These are phyloP conservation scores for Halictus ligatus DNA, from an alignment of 2,888 invertebrate species.

Conservation along the genomic window DNA sequence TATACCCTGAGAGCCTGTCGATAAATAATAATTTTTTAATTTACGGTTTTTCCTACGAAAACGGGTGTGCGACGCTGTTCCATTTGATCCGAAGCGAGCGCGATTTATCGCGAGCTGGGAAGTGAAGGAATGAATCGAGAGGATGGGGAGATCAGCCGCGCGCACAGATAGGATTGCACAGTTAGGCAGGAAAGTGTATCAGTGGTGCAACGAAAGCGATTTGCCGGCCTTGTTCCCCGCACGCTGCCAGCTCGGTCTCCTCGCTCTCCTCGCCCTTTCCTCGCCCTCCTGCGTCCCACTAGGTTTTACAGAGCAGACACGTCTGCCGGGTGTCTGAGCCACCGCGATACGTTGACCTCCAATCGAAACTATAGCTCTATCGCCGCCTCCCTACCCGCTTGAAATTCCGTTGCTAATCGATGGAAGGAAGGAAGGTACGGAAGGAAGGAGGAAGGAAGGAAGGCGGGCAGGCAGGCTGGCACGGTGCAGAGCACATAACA, in stretches of 20 bases:
- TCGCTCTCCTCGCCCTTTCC: constrained; percentile 35
- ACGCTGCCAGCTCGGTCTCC: constrained; percentile 18
- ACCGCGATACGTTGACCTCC: constrained; percentile 78
- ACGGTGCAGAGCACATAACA: constrained; percentile 70
- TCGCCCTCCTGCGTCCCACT: constrained; percentile 63
- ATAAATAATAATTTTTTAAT: neutral
- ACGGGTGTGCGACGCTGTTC: neutral
- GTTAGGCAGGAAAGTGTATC: constrained; percentile 64
- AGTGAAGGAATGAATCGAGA: neutral
- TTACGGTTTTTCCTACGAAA: neutral
- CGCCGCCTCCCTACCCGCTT: constrained; percentile 55
- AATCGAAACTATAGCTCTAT: constrained; percentile 75
- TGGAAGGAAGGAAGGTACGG: constrained; percentile 67
- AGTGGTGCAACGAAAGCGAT: constrained; percentile 68
- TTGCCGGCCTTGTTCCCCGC: constrained; percentile 37
- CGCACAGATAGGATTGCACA: constrained; percentile 28
- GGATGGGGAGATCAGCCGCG: constrained; percentile 28
- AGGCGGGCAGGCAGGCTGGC: constrained; percentile 61
- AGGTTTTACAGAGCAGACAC: constrained; percentile 73
- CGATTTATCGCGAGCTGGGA: neutral
- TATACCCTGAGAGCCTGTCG: neutral
- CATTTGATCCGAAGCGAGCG: neutral
- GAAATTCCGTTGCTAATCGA: constrained; percentile 77
- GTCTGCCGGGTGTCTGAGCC: constrained; percentile 79
- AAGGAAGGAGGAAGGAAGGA: constrained; percentile 61